Evolutionary conservation across 1,140 invertebrate species (phyloP), one percentile per base, ranked within the genome.

Genomic region (Chrysomallon squamiferum): DNA sequence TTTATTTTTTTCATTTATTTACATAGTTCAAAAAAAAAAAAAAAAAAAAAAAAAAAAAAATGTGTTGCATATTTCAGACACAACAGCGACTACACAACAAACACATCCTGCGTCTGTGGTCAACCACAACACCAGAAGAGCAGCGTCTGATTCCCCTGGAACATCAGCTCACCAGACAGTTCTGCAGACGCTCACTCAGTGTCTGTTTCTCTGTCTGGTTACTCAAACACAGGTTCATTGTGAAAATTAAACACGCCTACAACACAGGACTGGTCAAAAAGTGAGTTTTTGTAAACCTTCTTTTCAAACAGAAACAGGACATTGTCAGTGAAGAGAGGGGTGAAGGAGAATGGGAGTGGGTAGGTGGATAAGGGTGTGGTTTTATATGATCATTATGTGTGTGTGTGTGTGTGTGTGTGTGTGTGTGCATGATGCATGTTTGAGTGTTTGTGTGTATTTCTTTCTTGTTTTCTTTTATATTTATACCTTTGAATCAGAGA

Each of bases 241-340:
- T 22, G 18, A 54, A 54, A 27, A 54, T 54, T 6, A 54, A 54
- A 54, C 50, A 54, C 15, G 50, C 50, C 25, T 54, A 54, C 50
- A 18, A 54, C 29, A 0, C n/a, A 20, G 50, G 50, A 54, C 25
- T 54, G n/a, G 15, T 54, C 22, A 54, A 30, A 20, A 54, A 22
- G 50, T 54, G 45, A 22, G 45, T 47, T n/a, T 22, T 4, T n/a
- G 4, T 1, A 22, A 18, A 47, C 25, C 9, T 11, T 20, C 6
- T 11, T 4, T n/a, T 20, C 25, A 9, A n/a, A 47, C 9, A 20
- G 43, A 47, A 9, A 47, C 3, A 3, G 43, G n/a, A n/a, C n/a
- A n/a, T n/a, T n/a, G n/a, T n/a, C n/a, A n/a, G n/a, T n/a, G n/a
- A n/a, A n/a, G 43, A 47, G 43, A 3, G 41, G 41, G 9, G 41